A percentile compares a stretch with the other conserved stretches of the same genome.
phyloP scores from a whole-genome alignment of 1,140 invertebrate genomes.

The Hyles euphorbiae region DNA sequence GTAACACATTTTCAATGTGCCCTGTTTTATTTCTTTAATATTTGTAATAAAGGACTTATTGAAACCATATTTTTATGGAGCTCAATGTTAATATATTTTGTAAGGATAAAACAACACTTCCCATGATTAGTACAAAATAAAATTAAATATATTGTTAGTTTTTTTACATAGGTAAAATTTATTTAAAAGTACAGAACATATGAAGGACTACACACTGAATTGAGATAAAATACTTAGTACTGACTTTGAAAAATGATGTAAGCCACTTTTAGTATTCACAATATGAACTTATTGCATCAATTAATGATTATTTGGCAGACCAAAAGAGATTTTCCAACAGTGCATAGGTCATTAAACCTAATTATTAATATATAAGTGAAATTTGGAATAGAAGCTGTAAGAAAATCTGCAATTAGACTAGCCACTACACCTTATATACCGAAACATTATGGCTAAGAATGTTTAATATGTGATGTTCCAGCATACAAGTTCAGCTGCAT shows the following conservation, averaged over 20 bases:
- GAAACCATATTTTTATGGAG: constrained; percentile 74
- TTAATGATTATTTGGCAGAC: constrained; percentile 72
- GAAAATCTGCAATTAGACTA: constrained; percentile 75
- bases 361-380: constrained; percentile 66
- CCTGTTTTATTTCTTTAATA: neutral
- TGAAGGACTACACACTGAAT: constrained; percentile 74
- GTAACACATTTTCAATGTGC: no score
- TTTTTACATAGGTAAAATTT: constrained; percentile 75
- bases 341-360: constrained; percentile 69
- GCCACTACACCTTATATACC: constrained; percentile 73
- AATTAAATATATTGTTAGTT: constrained; percentile 77
- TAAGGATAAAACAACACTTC: constrained; percentile 77
- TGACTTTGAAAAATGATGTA: constrained; percentile 70
- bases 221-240: constrained; percentile 74
- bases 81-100: constrained; percentile 77
- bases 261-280: constrained; percentile 73
- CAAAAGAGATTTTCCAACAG: constrained; percentile 76
- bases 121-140: constrained; percentile 77
- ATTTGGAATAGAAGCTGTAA: constrained; percentile 74
- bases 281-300: constrained; percentile 70
- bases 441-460: constrained; percentile 72
- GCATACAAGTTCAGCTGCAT: constrained; percentile 71
- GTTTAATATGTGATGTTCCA: constrained; percentile 70
- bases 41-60: constrained; percentile 34
- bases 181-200: constrained; percentile 76